Evolutionary conservation across 2,888 invertebrate species (phyloP), one percentile per base, ranked within the genome.

Genomic region (Yponomeuta plumbellus): DNA sequence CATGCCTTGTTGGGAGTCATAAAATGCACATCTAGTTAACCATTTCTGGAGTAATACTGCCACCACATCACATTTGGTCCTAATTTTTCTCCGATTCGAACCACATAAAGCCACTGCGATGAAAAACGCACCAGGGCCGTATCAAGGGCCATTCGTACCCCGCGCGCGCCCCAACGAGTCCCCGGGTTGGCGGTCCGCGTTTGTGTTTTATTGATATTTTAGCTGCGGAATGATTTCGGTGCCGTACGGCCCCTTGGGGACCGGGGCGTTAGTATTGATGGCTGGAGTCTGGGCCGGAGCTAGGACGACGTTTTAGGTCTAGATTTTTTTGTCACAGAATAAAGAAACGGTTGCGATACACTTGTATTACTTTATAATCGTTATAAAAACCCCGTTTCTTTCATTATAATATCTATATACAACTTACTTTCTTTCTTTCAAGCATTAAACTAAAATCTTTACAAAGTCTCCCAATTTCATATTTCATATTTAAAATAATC

Each of bases 121-220:
- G 17, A 52, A 52, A 52, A 52, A 52, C 34, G 44, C 44, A 17
- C 78, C 87, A 83, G 80, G 79, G 76, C 72, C 73, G 80, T 71
- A 80, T 80, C 83, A 74, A 72, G 77, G 71, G 75, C 74, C 81
- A 83, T 87, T 88, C 83, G 85, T 84, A 85, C 84, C 82, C 82
- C 84, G 70, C 76, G 69, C 73, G 79, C 80, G 83, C 76, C 75
- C 75, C 71, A 80, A 86, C 76, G 83, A 80, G 80, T 84, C 88
- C 86, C 84, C 68, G 69, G 75, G 72, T 17, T 52, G 34, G 34
- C 34, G 75, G 70, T 69, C 66, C 74, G 75, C 78, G 80, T 80
- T 85, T 83, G 84, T 89, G 84, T 88, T 90, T 91, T 90, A 91
- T 91, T 90, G 91, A 91, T 89, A 90, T 90, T 91, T 90, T 86